Percentiles rank a stretch among this genome's conserved stretches.
Evolutionary conservation across 2,113 vertebrate genomes (phyloP).

Genomic region (Rhodinocichla rosea): DNA sequence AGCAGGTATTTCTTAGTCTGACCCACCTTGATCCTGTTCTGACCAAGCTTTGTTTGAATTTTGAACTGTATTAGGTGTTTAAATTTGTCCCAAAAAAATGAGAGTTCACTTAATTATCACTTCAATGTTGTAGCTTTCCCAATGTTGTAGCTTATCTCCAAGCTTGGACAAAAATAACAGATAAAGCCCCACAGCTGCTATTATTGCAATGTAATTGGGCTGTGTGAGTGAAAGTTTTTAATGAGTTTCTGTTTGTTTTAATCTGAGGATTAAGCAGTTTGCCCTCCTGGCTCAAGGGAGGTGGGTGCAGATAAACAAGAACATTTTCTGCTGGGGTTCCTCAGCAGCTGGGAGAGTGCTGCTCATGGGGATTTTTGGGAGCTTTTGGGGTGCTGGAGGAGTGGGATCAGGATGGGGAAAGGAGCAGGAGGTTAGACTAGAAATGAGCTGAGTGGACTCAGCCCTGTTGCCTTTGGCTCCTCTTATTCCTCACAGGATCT

Average conservation of each 20-base stretch:
- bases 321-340: fast-evolving
- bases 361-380: background rate
- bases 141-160: background rate
- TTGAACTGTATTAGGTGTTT: background rate
- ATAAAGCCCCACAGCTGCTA: background rate
- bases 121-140: background rate
- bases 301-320: background rate
- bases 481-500: background rate
- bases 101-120: background rate
- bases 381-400: background rate
- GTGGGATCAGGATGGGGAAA: background rate
- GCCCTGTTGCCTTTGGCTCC: background rate
- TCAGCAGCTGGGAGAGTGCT: background rate
- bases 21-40: background rate
- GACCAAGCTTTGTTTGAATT: background rate
- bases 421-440: background rate
- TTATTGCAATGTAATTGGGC: background rate
- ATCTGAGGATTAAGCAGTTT: background rate
- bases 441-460: background rate
- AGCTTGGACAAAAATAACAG: background rate
- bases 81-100: background rate
- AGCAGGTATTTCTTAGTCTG: background rate
- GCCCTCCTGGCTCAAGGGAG: background rate
- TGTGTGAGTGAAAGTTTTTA: background rate
- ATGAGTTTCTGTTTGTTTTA: background rate